Evolutionary conservation across 2,888 invertebrate species (phyloP).

Genomic region (Erebia aethiops): DNA sequence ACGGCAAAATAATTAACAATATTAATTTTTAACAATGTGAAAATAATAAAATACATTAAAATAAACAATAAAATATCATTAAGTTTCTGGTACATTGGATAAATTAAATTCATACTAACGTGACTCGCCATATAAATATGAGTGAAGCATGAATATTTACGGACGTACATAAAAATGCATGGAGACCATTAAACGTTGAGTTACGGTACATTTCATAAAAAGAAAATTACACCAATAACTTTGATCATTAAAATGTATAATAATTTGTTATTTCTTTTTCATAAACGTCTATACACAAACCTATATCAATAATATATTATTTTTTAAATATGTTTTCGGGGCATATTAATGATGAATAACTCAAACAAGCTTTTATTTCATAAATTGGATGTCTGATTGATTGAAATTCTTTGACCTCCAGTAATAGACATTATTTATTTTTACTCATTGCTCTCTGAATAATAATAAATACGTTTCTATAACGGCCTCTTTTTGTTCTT

Average conservation of each 20-base stretch:
- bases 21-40: not conserved
- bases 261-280: constrained; percentile 8
- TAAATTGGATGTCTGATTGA: too few relatives aligned
- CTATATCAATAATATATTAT: not conserved
- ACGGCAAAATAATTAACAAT: not conserved
- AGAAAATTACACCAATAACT: constrained; percentile 42
- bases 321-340: not conserved
- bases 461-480: too few relatives aligned
- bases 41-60: not conserved
- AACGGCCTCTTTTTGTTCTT: too few relatives aligned
- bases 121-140: constrained; percentile 19
- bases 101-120: constrained; percentile 21
- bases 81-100: constrained; percentile 3
- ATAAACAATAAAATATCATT: not conserved
- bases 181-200: constrained; percentile 44
- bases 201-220: constrained; percentile 44
- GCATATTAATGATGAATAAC: not conserved
- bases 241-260: constrained; percentile 35
- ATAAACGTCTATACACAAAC: not conserved
- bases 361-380: too few relatives aligned
- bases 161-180: constrained; percentile 33
- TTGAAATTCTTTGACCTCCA: too few relatives aligned
- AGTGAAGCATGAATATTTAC: constrained; percentile 36
- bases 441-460: too few relatives aligned
- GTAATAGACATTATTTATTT: too few relatives aligned